Evolutionary conservation across 2,797 vertebrate genomes (phyloP).

Genomic region (Catostomus latipinnis): DNA sequence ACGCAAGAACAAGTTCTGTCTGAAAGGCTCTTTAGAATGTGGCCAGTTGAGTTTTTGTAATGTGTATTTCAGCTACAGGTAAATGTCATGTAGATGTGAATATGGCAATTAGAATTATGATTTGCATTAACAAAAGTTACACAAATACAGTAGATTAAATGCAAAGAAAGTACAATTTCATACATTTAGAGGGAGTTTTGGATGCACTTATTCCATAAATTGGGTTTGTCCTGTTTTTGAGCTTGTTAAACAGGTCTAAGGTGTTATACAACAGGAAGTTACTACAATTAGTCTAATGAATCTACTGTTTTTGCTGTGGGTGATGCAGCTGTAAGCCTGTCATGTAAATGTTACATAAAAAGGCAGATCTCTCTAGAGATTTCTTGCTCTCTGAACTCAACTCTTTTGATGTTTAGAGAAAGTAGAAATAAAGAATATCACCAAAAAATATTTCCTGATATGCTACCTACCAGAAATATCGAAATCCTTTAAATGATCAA

Average conservation of each 20-base stretch:
- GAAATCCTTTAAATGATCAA: constrained; percentile 5
- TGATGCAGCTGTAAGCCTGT: constrained; percentile 37
- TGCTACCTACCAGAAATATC: background rate
- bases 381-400: constrained; percentile 13
- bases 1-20: no score
- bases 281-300: background rate
- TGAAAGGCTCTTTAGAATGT: no score
- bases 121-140: no score
- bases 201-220: constrained; percentile 2
- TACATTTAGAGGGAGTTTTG: background rate
- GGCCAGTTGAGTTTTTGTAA: no score
- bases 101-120: no score
- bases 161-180: no score
- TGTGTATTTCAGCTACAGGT: no score
- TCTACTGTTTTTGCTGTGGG: constrained; percentile 37
- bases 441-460: constrained; percentile 27
- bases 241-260: no score
- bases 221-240: background rate
- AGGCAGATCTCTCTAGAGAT: constrained; percentile 32
- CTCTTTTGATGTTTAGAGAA: constrained; percentile 41
- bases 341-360: constrained; percentile 39
- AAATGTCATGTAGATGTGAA: no score
- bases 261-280: no score
- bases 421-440: constrained; percentile 32
- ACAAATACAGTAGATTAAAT: no score